Conservation (phyloP, 1,140 invertebrate species). For the Drosophila sp. region DNA sequence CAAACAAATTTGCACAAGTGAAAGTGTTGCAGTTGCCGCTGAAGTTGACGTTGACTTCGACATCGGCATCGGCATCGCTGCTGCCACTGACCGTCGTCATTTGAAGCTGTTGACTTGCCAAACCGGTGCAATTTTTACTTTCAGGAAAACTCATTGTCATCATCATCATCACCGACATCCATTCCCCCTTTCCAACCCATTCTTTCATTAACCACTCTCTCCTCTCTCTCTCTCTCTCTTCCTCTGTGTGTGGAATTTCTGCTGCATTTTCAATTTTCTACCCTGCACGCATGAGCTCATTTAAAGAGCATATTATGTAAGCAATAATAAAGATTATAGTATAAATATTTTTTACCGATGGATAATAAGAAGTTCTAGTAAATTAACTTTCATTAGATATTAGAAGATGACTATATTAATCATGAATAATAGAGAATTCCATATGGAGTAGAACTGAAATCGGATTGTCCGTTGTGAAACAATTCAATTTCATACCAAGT, state of each 20-base stretch:
- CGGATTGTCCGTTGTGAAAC: too few species aligned
- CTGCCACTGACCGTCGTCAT: constrained; percentile 19
- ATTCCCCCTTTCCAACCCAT: not conserved
- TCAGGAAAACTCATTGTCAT: constrained; percentile 43
- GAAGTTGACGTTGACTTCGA: not conserved
- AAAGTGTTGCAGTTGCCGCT: constrained; percentile 31
- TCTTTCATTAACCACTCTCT: not conserved
- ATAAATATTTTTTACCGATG: too few species aligned
- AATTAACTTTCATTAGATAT: too few species aligned
- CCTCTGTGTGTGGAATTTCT: not conserved
- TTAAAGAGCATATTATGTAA: not conserved
- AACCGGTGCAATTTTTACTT: constrained; percentile 44
- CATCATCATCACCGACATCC: not conserved
- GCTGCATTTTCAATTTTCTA: not conserved
- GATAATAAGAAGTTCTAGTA: too few species aligned
- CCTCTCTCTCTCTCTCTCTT: not conserved
- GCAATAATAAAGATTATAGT: too few species aligned
- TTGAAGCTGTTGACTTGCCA: constrained; percentile 18
- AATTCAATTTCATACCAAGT: too few species aligned
- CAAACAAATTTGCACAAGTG: constrained; percentile 16
- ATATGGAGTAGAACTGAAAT: too few species aligned
- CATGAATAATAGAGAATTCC: too few species aligned
- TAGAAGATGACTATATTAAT: too few species aligned
- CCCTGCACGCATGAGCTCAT: not conserved
- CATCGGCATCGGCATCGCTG: constrained; percentile 5